Conservation (phyloP, 2,888 invertebrate genomes). For the Eurois occulta region DNA sequence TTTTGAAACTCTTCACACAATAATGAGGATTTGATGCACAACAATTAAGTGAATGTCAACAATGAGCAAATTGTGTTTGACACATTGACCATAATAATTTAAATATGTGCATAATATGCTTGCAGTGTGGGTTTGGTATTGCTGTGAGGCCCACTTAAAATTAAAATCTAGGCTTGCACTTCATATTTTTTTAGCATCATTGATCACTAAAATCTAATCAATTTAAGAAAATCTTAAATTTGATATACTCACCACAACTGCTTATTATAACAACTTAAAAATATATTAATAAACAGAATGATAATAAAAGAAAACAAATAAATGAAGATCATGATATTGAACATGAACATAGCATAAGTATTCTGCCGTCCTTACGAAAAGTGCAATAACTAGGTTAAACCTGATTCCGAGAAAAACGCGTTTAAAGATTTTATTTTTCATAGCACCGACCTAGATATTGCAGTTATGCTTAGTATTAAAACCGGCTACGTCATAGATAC, state of each 20-base stretch:
- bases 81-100: conserved; percentile 18
- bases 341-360: conserved; percentile 48
- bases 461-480: too few relatives aligned
- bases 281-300: conserved; percentile 33
- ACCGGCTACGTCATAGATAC: too few relatives aligned
- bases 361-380: too few relatives aligned
- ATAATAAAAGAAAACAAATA: conserved; percentile 25
- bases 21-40: conserved; percentile 7
- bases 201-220: conserved; percentile 22
- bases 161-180: conserved; percentile 11
- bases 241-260: conserved; percentile 35
- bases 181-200: conserved; percentile 10
- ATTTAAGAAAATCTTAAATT: conserved; percentile 37
- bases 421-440: too few relatives aligned
- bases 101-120: conserved; percentile 29
- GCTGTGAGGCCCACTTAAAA: neutral
- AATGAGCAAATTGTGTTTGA: conserved; percentile 27
- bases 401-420: too few relatives aligned
- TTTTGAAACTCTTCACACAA: conserved; percentile 18
- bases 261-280: conserved; percentile 49
- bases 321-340: conserved; percentile 40
- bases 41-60: conserved; percentile 30
- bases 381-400: too few relatives aligned
- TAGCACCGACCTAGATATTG: too few relatives aligned
- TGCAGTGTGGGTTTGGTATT: conserved; percentile 15